These are phyloP conservation scores for Leiothrix lutea DNA, from an alignment of 2,113 vertebrate species.

Conservation along the genomic window DNA sequence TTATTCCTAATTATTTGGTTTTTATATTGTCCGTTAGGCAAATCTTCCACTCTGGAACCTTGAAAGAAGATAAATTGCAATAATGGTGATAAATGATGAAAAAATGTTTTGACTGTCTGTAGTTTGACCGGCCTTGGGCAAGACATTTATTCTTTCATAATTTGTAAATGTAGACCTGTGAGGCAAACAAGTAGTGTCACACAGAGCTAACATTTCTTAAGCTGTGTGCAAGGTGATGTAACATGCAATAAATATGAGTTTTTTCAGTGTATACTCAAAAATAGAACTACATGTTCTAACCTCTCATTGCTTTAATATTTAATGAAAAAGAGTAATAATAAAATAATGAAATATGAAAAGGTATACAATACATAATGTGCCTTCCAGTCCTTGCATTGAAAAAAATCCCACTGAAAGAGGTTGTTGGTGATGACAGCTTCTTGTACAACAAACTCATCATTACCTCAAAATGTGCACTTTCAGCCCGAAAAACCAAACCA, in stretches of 20 bases:
- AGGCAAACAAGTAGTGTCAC: neutral
- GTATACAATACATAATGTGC: neutral
- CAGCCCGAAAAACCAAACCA: neutral
- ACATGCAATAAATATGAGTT: fast-evolving
- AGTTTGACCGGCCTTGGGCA: neutral
- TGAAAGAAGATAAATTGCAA: neutral
- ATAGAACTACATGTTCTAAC: neutral
- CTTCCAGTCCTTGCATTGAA: neutral
- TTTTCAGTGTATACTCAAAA: neutral
- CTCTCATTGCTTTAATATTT: neutral
- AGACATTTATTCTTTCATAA: neutral
- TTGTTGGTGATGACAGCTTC: neutral
- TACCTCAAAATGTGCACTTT: neutral
- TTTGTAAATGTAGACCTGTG: neutral
- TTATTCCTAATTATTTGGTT: neutral
- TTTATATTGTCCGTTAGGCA: neutral
- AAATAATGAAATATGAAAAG: neutral
- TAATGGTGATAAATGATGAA: neutral
- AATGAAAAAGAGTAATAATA: neutral
- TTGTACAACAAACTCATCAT: neutral
- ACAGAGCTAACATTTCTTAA: neutral
- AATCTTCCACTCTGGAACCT: neutral
- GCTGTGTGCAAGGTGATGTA: neutral
- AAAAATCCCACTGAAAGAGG: neutral
- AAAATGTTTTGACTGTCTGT: neutral